phyloP scores from a whole-genome alignment of 2,797 vertebrate species.

The Mus minutoides region DNA sequence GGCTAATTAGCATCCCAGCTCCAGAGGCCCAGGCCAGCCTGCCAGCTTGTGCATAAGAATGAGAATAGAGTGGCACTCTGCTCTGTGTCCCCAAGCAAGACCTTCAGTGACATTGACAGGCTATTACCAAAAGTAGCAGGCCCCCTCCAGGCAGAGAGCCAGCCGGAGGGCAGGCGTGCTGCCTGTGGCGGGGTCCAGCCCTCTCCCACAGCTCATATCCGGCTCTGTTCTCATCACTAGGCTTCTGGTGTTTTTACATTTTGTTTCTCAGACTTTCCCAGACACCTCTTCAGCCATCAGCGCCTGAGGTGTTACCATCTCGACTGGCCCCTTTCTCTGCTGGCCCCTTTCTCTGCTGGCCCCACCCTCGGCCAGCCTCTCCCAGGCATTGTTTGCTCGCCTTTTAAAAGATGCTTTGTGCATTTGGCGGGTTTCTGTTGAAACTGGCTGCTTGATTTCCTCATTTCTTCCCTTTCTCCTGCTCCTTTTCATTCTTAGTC shows the following conservation, averaged over 20 bases:
- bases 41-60: background rate
- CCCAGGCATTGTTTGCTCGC: background rate
- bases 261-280: background rate
- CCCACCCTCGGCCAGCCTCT: background rate
- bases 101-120: background rate
- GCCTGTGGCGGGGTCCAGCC: background rate
- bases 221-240: background rate
- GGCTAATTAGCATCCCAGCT: background rate
- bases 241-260: background rate
- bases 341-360: no score
- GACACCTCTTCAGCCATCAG: background rate
- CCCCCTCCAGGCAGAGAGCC: conserved; percentile 19
- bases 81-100: background rate
- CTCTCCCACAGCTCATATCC: background rate
- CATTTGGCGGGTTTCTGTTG: conserved; percentile 4
- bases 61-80: background rate
- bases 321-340: background rate
- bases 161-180: background rate
- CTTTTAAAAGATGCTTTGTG: conserved; percentile 1
- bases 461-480: background rate
- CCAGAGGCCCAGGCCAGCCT: background rate
- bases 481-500: background rate
- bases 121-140: background rate
- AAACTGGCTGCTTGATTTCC: conserved; percentile 8
- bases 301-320: background rate